These are phyloP conservation scores for Brassicogethes aeneus DNA, from an alignment of 2,888 invertebrate species.

Conservation along the genomic window DNA sequence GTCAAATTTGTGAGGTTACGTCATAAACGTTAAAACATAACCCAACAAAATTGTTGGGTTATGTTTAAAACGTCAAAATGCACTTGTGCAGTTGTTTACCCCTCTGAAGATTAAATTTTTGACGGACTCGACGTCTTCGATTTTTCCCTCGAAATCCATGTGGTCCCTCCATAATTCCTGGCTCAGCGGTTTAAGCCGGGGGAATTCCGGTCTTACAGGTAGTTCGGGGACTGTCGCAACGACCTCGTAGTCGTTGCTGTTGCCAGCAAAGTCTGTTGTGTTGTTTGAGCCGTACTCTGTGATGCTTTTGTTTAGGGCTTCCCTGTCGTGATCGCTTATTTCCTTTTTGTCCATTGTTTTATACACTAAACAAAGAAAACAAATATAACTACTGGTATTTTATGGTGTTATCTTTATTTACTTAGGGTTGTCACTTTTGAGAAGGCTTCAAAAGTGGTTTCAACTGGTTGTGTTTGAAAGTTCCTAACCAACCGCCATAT, in stretches of 20 bases:
- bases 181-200: slow-evolving; percentile 64
- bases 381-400: no score
- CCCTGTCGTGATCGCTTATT: slow-evolving; percentile 54
- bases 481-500: slow-evolving; percentile 56
- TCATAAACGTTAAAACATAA: slow-evolving; percentile 5
- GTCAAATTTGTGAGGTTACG: no score
- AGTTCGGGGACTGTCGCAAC: slow-evolving; percentile 57
- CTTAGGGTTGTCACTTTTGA: slow-evolving; percentile 69
- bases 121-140: slow-evolving; percentile 68
- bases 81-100: no score
- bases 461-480: slow-evolving; percentile 64
- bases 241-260: slow-evolving; percentile 65
- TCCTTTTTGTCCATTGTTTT: slow-evolving; percentile 53
- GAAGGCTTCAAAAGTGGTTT: slow-evolving; percentile 77
- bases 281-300: slow-evolving; percentile 39
- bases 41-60: slow-evolving; percentile 1
- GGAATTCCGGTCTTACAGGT: slow-evolving; percentile 58
- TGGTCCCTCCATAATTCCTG: slow-evolving; percentile 74
- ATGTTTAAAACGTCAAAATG: no score
- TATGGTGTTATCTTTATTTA: no score
- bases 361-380: slow-evolving; percentile 41
- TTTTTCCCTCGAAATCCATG: slow-evolving; percentile 71
- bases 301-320: slow-evolving; percentile 51
- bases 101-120: slow-evolving; percentile 87
- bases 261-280: slow-evolving; percentile 42